These are phyloP conservation scores for Linurgus olivaceus DNA, from an alignment of 2,797 vertebrate species.

Conservation along the genomic window DNA sequence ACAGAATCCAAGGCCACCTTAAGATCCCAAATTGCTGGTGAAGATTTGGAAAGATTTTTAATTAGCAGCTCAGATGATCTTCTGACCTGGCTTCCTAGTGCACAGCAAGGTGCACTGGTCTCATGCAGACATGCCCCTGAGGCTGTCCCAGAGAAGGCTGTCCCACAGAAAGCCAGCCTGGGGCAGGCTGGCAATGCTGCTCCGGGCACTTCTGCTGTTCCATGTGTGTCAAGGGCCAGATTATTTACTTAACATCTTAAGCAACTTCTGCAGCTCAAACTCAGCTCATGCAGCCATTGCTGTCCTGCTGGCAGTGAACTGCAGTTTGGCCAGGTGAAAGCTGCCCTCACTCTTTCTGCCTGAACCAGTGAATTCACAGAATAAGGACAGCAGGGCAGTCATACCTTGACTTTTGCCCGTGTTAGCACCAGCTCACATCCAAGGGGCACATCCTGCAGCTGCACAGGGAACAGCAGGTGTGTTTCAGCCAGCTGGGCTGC, in stretches of 20 bases:
- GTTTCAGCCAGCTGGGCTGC: not conserved
- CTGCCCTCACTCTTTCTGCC: not conserved
- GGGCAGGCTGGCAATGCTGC: not conserved
- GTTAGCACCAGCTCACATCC: not conserved
- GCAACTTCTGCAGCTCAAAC: not conserved
- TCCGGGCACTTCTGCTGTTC: not conserved
- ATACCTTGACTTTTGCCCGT: not conserved
- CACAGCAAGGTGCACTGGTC: not conserved
- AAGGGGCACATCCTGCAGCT: fast-evolving
- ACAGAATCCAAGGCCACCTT: not conserved
- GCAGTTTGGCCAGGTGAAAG: not conserved
- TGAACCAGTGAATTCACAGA: not conserved
- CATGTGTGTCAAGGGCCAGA: not conserved
- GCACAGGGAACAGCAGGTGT: not conserved
- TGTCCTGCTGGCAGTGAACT: not conserved
- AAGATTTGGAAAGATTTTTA: not conserved
- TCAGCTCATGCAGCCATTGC: not conserved
- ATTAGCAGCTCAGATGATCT: not conserved
- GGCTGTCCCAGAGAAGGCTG: not conserved
- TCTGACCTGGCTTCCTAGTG: not conserved
- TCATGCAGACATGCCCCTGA: fast-evolving
- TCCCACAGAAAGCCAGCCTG: not conserved
- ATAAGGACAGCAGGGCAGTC: not conserved
- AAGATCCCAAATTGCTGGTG: not conserved
- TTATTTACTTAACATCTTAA: not conserved